Percentiles rank a stretch among this genome's conserved stretches.
phyloP scores from a whole-genome alignment of 2,888 invertebrate genomes.

The Chydorus sphaericus region DNA sequence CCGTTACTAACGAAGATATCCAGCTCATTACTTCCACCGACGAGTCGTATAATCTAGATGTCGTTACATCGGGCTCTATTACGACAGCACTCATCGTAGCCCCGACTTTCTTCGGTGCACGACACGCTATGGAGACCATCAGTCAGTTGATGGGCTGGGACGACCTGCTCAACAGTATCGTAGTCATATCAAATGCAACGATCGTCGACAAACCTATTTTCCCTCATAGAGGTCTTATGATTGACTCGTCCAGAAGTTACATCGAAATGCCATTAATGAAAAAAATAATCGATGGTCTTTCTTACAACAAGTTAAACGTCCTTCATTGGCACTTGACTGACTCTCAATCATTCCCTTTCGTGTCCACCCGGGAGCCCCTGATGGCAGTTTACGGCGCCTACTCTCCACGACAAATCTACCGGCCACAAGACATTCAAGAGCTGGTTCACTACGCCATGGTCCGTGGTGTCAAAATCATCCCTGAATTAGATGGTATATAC shows the following conservation, averaged over 20 bases:
- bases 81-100: conserved; percentile 26
- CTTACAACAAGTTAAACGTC: conserved; percentile 36
- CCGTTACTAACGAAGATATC: not conserved
- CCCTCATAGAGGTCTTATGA: conserved; percentile 34
- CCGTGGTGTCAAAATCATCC: conserved; percentile 31
- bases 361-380: conserved; percentile 26
- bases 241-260: conserved; percentile 46
- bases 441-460: conserved; percentile 33
- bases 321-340: conserved; percentile 35
- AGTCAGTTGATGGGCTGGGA: conserved; percentile 24
- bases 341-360: conserved; percentile 38
- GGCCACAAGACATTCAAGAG: conserved; percentile 23
- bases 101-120: conserved; percentile 46
- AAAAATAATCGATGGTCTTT: conserved; percentile 34
- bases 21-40: conserved; percentile 14
- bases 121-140: conserved; percentile 39
- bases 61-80: conserved; percentile 4
- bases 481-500: too few species aligned
- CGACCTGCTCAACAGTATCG: conserved; percentile 34
- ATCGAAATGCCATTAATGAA: conserved; percentile 30
- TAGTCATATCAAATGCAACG: conserved; percentile 15
- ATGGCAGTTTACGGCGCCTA: conserved; percentile 29
- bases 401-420: conserved; percentile 31
- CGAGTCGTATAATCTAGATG: conserved; percentile 17
- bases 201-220: conserved; percentile 37